Evolutionary conservation across 2,113 vertebrate species (phyloP).

Genomic region (Mormyrus iriodes): DNA sequence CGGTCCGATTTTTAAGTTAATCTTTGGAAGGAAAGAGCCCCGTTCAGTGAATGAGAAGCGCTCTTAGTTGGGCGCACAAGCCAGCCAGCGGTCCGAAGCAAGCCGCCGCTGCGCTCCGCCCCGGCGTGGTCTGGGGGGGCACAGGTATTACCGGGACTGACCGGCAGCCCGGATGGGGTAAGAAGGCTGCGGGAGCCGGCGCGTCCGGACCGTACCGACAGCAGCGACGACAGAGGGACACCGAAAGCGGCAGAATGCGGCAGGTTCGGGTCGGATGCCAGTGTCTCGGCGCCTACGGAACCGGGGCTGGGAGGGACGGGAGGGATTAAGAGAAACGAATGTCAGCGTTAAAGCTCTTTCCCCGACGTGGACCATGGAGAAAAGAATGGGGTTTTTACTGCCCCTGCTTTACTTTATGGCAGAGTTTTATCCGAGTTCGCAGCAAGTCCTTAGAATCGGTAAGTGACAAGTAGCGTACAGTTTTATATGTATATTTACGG

Average conservation of each 20-base stretch:
- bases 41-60: slow-evolving; percentile 52
- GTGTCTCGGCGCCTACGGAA: slow-evolving; percentile 41
- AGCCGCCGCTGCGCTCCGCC: slow-evolving; percentile 40
- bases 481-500: background rate
- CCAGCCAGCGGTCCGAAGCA: background rate
- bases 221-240: slow-evolving; percentile 31
- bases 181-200: slow-evolving; percentile 39
- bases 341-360: slow-evolving; percentile 54
- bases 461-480: slow-evolving; percentile 48
- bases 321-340: slow-evolving; percentile 57
- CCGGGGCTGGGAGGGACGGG: slow-evolving; percentile 51
- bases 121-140: slow-evolving; percentile 27
- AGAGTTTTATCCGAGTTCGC: slow-evolving; percentile 69
- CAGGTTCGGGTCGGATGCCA: slow-evolving; percentile 48
- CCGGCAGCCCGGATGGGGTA: slow-evolving; percentile 33
- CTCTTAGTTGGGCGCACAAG: slow-evolving; percentile 47
- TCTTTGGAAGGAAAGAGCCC: slow-evolving; percentile 64
- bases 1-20: slow-evolving; percentile 66
- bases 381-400: slow-evolving; percentile 65
- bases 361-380: slow-evolving; percentile 60
- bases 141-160: slow-evolving; percentile 26
- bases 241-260: slow-evolving; percentile 42
- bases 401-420: slow-evolving; percentile 66
- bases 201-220: slow-evolving; percentile 36
- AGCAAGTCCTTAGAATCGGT: slow-evolving; percentile 90